Evolutionary conservation across 1,140 invertebrate species (phyloP).

Genomic region (Palaemon carinicauda): DNA sequence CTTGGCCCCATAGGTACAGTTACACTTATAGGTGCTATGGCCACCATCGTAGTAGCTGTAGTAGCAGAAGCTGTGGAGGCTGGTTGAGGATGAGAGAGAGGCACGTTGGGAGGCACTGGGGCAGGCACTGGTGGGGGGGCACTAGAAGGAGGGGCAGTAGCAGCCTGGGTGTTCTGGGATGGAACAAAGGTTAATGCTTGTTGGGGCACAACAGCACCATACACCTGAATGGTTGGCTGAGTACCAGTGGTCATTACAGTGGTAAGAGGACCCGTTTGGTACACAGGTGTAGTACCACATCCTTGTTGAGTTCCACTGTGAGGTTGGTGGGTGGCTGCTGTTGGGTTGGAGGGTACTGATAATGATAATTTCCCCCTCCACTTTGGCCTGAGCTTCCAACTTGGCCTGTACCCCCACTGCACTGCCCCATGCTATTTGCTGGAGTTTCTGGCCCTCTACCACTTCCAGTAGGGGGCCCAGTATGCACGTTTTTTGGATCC

Average conservation of each 20-base stretch:
- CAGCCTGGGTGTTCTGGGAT: constrained; percentile 49
- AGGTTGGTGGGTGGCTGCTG: constrained; percentile 63
- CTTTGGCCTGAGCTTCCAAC: not conserved
- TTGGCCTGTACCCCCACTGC: constrained; percentile 6
- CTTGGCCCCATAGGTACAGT: constrained; percentile 37
- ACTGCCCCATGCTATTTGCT: constrained; percentile 36
- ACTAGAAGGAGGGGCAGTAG: constrained; percentile 33
- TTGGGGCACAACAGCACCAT: constrained; percentile 48
- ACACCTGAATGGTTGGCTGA: constrained; percentile 51
- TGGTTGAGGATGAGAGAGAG: constrained; percentile 49
- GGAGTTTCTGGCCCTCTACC: constrained; percentile 73
- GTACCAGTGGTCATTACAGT: constrained; percentile 46
- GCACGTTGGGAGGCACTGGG: constrained; percentile 54
- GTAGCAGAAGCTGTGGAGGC: not conserved
- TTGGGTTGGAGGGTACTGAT: constrained; percentile 65
- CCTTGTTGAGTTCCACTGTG: constrained; percentile 32
- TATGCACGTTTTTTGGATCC: constrained; percentile 96
- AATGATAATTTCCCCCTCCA: constrained; percentile 64
- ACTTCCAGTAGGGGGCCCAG: constrained; percentile 93
- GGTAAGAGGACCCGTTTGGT: constrained; percentile 41
- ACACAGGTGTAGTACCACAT: constrained; percentile 35
- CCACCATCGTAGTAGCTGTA: constrained; percentile 25
- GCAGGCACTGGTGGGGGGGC: constrained; percentile 51
- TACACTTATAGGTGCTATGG: constrained; percentile 38
- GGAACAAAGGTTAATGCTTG: constrained; percentile 45